Evolutionary conservation across 2,888 invertebrate genomes (phyloP), one percentile per base, ranked within the genome.

Genomic region (Cheilosia grossa): DNA sequence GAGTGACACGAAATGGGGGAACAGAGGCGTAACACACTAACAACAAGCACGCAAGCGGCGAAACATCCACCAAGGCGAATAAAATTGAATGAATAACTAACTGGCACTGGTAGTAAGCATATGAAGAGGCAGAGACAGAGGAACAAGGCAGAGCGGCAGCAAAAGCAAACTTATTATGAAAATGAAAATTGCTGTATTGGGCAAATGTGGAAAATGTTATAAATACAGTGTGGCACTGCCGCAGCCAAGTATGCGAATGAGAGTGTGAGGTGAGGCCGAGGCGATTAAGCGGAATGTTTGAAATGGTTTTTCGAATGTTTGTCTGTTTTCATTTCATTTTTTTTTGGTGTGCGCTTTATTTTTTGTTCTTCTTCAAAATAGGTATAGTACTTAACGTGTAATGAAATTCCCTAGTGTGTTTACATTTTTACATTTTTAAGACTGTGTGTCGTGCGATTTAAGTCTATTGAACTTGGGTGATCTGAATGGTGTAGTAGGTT

Each of bases 181-280:
- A 78, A 78, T 69, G 69, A 63, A 70, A 78, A 54, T 78, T 53
- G 51, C 30, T 70, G 78, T 69, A 70, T 51, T 42, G 63, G 77
- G 63, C 54, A 69, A 78, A 70, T 78, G 78, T 78, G 78, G 78
- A 78, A 78, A 78, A 78, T 70, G 61, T 70, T 70, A 70, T 78
- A 78, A 53, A 61, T 77, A 69, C 58, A 19, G 63, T 63, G 44
- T 59, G 42, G 33, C 61, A 44, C 21, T 15, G 42, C 44, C 61
- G 30, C 21, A 17, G 77, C 53, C 33, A 69, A 77, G 69, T 47
- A 78, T 69, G 78, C 78, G 69, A 56, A 78, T 27, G 51, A 51
- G 49, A 49, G 51, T 24, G 24, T 51, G 10, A 58, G 58, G 49
- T 49, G 49, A 27, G 58, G 59, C 58, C 37, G 44, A 44, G 58